Conservation (phyloP, 2,888 invertebrate genomes). For the Drosophila melanosoma region DNA sequence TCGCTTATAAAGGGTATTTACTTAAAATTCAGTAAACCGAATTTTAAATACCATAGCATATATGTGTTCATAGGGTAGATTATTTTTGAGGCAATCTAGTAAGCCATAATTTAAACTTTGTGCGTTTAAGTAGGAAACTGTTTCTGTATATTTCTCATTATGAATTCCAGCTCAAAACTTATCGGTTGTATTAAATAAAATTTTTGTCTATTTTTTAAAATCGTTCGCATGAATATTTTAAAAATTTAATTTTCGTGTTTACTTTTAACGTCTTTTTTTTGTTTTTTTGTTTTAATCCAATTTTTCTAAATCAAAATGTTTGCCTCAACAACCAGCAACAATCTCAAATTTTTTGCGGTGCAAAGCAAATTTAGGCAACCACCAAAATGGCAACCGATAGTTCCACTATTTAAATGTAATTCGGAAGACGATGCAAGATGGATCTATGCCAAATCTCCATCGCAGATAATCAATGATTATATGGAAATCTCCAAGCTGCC, state of each 20-base stretch:
- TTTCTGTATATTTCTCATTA: not conserved
- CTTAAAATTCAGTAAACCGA: not conserved
- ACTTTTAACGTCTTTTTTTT: not conserved
- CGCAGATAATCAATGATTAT: not conserved
- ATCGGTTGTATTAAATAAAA: not conserved
- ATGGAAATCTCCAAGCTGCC: not conserved
- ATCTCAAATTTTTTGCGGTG: not conserved
- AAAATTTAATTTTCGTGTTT: constrained; percentile 29
- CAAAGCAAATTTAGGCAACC: not conserved
- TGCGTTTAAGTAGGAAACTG: not conserved
- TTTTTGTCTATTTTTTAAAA: constrained; percentile 9
- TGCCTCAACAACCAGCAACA: not conserved
- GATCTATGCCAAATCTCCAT: not conserved
- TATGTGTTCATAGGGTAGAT: not conserved
- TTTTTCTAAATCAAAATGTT: not conserved
- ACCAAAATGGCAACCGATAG: too few species aligned
- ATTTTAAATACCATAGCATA: not conserved
- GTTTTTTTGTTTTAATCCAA: not conserved
- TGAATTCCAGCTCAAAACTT: not conserved
- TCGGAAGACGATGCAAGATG: not conserved
- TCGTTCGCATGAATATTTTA: not conserved
- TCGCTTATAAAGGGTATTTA: not conserved
- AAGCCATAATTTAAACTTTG: not conserved
- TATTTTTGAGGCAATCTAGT: constrained; percentile 5
- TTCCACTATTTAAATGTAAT: not conserved